These are phyloP conservation scores for Apeltes quadracus DNA, from an alignment of 2,113 vertebrate genomes.

Conservation along the genomic window DNA sequence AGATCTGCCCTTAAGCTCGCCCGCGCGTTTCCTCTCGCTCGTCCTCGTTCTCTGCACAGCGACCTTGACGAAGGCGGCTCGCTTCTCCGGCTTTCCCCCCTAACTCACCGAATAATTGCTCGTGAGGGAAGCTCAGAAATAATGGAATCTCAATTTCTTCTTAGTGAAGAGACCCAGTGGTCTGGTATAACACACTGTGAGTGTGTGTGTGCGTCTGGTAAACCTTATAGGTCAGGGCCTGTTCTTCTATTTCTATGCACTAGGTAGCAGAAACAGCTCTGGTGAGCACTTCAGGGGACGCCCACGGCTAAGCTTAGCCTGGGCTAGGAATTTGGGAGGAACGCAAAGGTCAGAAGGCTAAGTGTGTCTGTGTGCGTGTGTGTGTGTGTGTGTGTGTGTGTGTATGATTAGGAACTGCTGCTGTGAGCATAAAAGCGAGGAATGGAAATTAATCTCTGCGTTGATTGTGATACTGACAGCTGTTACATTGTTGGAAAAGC, in stretches of 20 bases:
- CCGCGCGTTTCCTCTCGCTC: constrained; percentile 42
- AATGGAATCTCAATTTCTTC: constrained; percentile 54
- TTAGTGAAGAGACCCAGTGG: constrained; percentile 37
- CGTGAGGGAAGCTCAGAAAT: constrained; percentile 47
- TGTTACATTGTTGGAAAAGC: not conserved
- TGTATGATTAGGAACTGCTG: constrained; percentile 15
- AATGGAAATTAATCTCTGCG: not conserved
- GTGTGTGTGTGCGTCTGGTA: constrained; percentile 22
- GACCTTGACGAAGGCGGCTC: constrained; percentile 66
- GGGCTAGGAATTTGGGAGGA: constrained; percentile 54
- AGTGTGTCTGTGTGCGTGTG: constrained; percentile 4
- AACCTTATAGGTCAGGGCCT: constrained; percentile 65
- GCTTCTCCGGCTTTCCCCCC: constrained; percentile 21
- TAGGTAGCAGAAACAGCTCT: constrained; percentile 53
- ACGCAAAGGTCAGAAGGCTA: constrained; percentile 58
- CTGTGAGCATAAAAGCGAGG: constrained; percentile 13
- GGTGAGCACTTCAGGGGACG: constrained; percentile 52
- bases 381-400: constrained; percentile 7
- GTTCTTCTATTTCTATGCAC: constrained; percentile 46
- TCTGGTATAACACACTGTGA: constrained; percentile 38
- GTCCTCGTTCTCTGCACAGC: constrained; percentile 21
- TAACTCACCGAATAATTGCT: constrained; percentile 56
- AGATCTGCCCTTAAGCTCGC: constrained; percentile 61
- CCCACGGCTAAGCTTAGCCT: constrained; percentile 56
- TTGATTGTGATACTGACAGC: not conserved